Base-by-base conservation (phyloP, 2,113 vertebrate genomes). In the Brevimyrus niger region DNA sequence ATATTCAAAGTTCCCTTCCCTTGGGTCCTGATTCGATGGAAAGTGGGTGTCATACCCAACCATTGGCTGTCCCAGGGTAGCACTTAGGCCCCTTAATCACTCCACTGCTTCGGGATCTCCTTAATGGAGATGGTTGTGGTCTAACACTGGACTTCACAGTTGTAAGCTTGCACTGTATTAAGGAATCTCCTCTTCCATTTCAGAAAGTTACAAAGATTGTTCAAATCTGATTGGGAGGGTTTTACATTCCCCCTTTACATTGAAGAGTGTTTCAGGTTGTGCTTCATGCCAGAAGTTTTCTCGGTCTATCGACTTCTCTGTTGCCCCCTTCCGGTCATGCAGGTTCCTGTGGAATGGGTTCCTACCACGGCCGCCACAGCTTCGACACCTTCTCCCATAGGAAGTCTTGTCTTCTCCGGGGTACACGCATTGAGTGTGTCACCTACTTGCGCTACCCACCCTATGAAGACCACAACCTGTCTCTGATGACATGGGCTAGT, bases 381-480 rank as follows among this genome's bases (percentile, higher is more conserved):
- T 96, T 96, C 83, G 95, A 96, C 27, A 94, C 93, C 46, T 96
- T 96, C 92, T 96, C 96, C 87, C 95, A 96, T 92, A 94, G 92
- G 88, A 96, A 96, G 90, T 95, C 95, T 8, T 96, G 95, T 87
- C 93, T 96, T 53, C 92, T 96, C 21, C 92, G 95, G 89, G 90
- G 93, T 88, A 93, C 93, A 0, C 91, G 90, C 6, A 94, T 96
- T 17, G 95, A 96, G 84, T 96, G 95, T 85, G 91, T 96, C 65
- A 95, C 95, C 86, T 95, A 95, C 88, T 89, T 96, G 91, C 94
- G 95, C 6, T 96, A 95, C 86, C 96, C 96, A 0, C 95, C 96
- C 44, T 96, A 96, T 51, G 94, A 95, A 13, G 95, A 96, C 38
- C 94, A 90, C 89, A 94, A 94, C 90, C 94, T 96, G 84, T 94